Evolutionary conservation across 2,113 vertebrate species (phyloP), one percentile per base, ranked within the genome.

Genomic region (Pongo pygmaeus): DNA sequence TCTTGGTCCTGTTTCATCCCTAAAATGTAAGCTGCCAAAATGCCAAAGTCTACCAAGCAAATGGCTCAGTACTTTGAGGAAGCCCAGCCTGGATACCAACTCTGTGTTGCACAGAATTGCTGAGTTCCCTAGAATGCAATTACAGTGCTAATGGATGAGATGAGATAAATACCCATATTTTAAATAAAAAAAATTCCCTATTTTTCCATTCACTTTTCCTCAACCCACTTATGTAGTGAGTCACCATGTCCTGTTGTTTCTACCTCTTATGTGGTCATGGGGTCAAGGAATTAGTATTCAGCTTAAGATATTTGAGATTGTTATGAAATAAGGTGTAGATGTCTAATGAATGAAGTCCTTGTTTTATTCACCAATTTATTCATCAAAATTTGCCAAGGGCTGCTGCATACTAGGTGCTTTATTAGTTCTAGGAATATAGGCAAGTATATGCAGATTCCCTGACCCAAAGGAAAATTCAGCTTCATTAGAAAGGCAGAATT

Each of bases 301-400:
- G 23, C 8, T 67, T 72, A 92, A 81, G 77, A 69, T 91, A 74
- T 7, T 23, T 81, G 67, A 95, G 40, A 64, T 38, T 40, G 83
- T 81, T 81, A 43, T 3, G 75, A 85, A 80, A 50, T 69, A 77
- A 92, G 46, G 32, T 55, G 48, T 46, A 40, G 7, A 38, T 38
- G 3, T 52, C 3, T 40, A 67, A 27, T 89, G 30, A 79, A 61
- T 75, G 23, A 79, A 75, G 48, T 84, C 43, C 72, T 64, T 92
- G 35, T 81, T 95, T 77, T 67, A 59, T 92, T 97, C n/a, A n/a
- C 67, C 96, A 72, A 80, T 40, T 40, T 75, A 80, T 67, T 83
- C 81, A 67, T 77, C 32, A 32, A 85, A 35, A 75, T 61, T 86
- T 81, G 30, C 32, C 88, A 52, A 81, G 6, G n/a, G 11, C 13